phyloP scores from a whole-genome alignment of 2,797 vertebrate species.

The Amniataba percoides region DNA sequence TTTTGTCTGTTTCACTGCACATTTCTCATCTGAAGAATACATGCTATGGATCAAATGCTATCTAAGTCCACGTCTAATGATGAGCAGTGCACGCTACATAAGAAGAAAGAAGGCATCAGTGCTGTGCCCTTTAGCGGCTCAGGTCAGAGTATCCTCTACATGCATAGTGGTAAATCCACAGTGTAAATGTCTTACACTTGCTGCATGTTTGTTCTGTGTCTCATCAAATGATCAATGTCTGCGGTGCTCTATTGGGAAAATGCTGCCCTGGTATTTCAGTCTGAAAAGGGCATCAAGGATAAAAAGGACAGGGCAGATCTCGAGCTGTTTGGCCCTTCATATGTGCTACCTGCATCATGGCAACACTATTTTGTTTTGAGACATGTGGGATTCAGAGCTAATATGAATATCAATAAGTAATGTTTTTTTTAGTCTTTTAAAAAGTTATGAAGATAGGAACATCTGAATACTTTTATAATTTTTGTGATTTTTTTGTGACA shows the following conservation, averaged over 20 bases:
- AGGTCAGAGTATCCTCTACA: not conserved
- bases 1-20: constrained; percentile 6
- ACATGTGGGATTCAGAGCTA: not conserved
- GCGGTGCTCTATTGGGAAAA: constrained; percentile 34
- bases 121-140: too few species aligned
- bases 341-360: constrained; percentile 1
- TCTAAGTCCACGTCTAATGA: not conserved
- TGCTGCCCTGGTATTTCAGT: constrained; percentile 58
- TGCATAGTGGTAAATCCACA: not conserved
- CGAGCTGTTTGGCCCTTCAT: not conserved
- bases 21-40: not conserved
- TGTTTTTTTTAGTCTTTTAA: too few species aligned
- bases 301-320: constrained; percentile 36
- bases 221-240: constrained; percentile 34
- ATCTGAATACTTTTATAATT: too few species aligned
- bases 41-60: too few species aligned
- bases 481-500: too few species aligned
- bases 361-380: not conserved
- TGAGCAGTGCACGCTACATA: not conserved
- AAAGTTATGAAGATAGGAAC: too few species aligned
- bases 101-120: not conserved
- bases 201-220: constrained; percentile 18
- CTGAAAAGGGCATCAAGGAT: constrained; percentile 45
- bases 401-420: not conserved
- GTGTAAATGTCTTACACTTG: constrained; percentile 10